phyloP scores from a whole-genome alignment of 2,113 vertebrate genomes.

The Rhinolophus sinicus region DNA sequence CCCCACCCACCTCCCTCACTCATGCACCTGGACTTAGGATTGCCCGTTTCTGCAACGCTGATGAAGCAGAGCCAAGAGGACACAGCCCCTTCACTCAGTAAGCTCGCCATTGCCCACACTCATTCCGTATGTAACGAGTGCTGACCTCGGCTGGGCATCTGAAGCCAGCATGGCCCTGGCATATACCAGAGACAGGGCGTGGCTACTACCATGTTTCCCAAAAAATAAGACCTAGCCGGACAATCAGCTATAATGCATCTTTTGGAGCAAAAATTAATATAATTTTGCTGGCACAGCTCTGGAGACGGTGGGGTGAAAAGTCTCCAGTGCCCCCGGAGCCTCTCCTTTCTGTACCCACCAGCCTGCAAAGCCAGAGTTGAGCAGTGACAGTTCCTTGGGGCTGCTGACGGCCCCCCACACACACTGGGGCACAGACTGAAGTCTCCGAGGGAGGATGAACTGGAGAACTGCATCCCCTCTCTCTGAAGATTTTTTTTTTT shows the following conservation, averaged over 20 bases:
- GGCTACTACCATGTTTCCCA: no score
- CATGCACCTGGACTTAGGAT: rapidly evolving
- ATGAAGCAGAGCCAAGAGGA: not conserved
- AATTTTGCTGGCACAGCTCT: not conserved
- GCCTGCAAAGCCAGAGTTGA: not conserved
- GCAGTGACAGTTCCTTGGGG: not conserved
- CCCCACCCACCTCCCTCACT: rapidly evolving
- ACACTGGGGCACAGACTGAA: no score
- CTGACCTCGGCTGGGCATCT: rapidly evolving
- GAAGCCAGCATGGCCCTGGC: rapidly evolving
- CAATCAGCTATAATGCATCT: no score
- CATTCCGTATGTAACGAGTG: rapidly evolving
- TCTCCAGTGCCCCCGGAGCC: not conserved
- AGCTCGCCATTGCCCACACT: rapidly evolving
- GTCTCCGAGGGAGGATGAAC: no score
- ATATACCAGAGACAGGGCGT: rapidly evolving
- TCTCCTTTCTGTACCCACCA: not conserved
- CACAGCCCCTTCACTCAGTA: rapidly evolving
- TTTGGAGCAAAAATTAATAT: no score
- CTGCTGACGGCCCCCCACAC: not conserved
- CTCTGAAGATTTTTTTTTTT: not conserved
- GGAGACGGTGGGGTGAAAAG: rapidly evolving
- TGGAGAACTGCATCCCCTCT: not conserved
- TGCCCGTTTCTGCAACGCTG: not conserved
- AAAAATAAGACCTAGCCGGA: no score